phyloP scores from a whole-genome alignment of 2,797 vertebrate genomes.

The Selene dorsalis region DNA sequence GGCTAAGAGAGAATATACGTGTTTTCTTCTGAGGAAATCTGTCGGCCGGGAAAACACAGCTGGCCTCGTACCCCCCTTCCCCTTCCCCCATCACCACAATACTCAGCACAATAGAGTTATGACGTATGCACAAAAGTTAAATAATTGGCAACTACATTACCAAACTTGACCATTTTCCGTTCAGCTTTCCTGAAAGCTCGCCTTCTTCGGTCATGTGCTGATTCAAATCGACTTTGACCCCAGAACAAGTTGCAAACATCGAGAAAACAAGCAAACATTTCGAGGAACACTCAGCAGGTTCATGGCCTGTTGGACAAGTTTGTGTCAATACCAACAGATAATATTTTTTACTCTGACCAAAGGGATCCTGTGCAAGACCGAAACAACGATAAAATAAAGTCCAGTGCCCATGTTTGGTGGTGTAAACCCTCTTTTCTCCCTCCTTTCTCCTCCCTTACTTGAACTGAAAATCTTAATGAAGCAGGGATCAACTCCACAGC shows the following conservation, averaged over 20 bases:
- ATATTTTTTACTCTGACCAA: neutral
- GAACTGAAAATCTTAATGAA: conserved; percentile 58
- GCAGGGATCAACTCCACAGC: conserved; percentile 56
- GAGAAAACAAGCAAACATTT: conserved; percentile 59
- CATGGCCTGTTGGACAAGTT: neutral
- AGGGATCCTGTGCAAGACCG: neutral
- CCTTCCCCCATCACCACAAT: neutral
- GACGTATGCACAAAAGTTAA: conserved; percentile 32
- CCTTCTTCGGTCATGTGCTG: conserved; percentile 2
- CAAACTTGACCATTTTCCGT: conserved; percentile 25
- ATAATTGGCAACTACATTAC: conserved; percentile 36
- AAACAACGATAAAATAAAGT: neutral
- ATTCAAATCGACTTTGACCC: conserved; percentile 67
- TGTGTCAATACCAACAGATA: neutral
- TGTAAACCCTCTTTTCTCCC: neutral
- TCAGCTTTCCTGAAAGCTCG: neutral
- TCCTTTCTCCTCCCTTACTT: conserved; percentile 23
- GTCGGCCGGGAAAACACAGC: conserved; percentile 61
- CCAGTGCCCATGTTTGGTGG: neutral
- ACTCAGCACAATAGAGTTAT: conserved; percentile 37
- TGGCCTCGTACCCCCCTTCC: conserved; percentile 10
- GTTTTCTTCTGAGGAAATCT: conserved; percentile 67
- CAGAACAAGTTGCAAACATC: conserved; percentile 25
- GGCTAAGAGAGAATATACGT: neutral
- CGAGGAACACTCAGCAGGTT: conserved; percentile 9